Percentiles rank a stretch among this genome's conserved stretches.
Evolutionary conservation across 2,888 invertebrate genomes (phyloP).

Genomic region (Mimachlamys varia): DNA sequence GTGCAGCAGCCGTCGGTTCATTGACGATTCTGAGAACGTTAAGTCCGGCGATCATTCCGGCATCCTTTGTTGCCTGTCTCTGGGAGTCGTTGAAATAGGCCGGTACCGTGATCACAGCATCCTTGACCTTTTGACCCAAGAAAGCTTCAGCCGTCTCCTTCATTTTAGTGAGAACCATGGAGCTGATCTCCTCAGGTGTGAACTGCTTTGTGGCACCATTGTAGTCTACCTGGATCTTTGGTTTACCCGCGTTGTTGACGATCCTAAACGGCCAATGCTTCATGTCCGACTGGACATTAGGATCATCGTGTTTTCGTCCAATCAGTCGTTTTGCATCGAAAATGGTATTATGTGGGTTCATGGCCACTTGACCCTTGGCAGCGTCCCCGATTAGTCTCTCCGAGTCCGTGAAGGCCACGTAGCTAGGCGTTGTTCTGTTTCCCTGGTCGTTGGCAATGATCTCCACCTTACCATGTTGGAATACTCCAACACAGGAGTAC

Average conservation of each 20-base stretch:
- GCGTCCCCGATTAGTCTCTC: slow-evolving; percentile 82
- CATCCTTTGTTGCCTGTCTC: slow-evolving; percentile 85
- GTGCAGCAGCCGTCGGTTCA: slow-evolving; percentile 81
- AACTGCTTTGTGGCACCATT: slow-evolving; percentile 93
- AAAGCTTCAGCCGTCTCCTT: slow-evolving; percentile 84
- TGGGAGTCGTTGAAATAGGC: slow-evolving; percentile 82
- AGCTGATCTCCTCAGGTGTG: slow-evolving; percentile 94
- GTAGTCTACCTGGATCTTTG: slow-evolving; percentile 78
- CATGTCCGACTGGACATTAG: slow-evolving; percentile 72
- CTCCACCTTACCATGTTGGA: slow-evolving; percentile 82
- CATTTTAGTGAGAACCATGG: slow-evolving; percentile 96
- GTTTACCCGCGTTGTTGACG: slow-evolving; percentile 65
- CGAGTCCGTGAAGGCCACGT: slow-evolving; percentile 87
- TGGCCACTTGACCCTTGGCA: slow-evolving; percentile 82
- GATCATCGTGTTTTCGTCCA: slow-evolving; percentile 72
- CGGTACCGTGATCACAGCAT: slow-evolving; percentile 80
- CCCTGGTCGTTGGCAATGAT: slow-evolving; percentile 84
- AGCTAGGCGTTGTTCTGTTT: slow-evolving; percentile 88
- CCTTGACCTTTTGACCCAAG: slow-evolving; percentile 84
- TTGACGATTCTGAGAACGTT: slow-evolving; percentile 86
- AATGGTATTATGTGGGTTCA: slow-evolving; percentile 90
- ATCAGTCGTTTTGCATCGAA: slow-evolving; percentile 80
- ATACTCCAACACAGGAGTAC: slow-evolving; percentile 85
- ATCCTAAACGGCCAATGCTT: slow-evolving; percentile 77
- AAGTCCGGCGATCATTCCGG: slow-evolving; percentile 80